phyloP scores from a whole-genome alignment of 2,113 vertebrate genomes.

The Gopherus evgoodei region DNA sequence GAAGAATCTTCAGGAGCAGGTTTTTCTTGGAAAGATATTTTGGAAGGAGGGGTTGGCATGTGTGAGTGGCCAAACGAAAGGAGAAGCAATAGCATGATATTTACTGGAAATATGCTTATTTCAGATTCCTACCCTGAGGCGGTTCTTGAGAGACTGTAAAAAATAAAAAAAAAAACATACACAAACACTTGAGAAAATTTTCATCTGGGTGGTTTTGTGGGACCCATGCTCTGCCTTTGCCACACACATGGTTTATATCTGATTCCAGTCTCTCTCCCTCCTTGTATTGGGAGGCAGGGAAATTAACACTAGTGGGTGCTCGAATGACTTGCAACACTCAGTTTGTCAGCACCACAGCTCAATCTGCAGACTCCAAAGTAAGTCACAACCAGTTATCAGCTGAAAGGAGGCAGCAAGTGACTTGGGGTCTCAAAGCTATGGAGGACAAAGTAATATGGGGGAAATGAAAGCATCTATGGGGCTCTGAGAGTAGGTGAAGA shows the following conservation, averaged over 20 bases:
- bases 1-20: constrained; percentile 27
- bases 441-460: not conserved
- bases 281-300: not conserved
- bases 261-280: not conserved
- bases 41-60: constrained; percentile 3
- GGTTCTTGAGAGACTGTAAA: not conserved
- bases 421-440: not conserved
- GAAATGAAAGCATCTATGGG: not conserved
- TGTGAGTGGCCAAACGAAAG: not conserved
- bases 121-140: not conserved
- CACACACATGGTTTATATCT: rapidly evolving
- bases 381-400: not conserved
- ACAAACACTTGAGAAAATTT: not conserved
- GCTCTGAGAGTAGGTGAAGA: not conserved
- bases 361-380: not conserved
- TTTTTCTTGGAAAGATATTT: constrained; percentile 44
- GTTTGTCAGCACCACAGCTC: too few relatives aligned
- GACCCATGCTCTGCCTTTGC: not conserved
- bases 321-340: not conserved
- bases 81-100: not conserved
- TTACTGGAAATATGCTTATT: not conserved
- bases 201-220: not conserved
- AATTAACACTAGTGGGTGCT: not conserved
- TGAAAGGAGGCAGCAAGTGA: not conserved
- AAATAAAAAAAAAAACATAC: too few relatives aligned